These are phyloP conservation scores for Proisotoma minuta DNA, from an alignment of 2,888 invertebrate genomes.

Conservation along the genomic window DNA sequence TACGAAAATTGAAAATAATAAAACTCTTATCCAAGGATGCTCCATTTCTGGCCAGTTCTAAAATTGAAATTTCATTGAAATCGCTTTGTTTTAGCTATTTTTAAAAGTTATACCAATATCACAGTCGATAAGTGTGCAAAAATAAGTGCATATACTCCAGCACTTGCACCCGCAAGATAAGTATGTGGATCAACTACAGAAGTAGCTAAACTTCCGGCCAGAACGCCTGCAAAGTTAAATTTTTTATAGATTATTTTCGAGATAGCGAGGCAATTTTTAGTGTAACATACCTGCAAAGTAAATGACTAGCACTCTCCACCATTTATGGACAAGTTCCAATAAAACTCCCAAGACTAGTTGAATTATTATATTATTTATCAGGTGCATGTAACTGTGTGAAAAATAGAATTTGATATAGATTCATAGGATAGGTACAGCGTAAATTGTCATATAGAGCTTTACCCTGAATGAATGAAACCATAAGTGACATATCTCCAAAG, in stretches of 20 bases:
- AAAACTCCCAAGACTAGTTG: slow-evolving; percentile 90
- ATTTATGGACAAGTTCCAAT: slow-evolving; percentile 90
- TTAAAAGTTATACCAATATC: slow-evolving; percentile 5
- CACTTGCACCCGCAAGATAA: slow-evolving; percentile 80
- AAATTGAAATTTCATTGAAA: slow-evolving; percentile 37
- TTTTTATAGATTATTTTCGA: too few species aligned
- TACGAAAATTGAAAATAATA: slow-evolving; percentile 72
- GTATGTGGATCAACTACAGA: slow-evolving; percentile 74
- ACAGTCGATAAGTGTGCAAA: slow-evolving; percentile 6
- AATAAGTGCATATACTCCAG: slow-evolving; percentile 90
- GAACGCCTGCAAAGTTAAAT: slow-evolving; percentile 79
- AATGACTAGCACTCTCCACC: slow-evolving; percentile 82
- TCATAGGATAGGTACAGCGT: neutral
- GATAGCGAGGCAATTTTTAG: too few species aligned
- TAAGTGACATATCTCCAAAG: slow-evolving; percentile 92
- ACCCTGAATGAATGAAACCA: slow-evolving; percentile 95
- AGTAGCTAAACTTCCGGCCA: slow-evolving; percentile 77
- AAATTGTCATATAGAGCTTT: slow-evolving; percentile 44
- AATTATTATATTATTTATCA: slow-evolving; percentile 82
- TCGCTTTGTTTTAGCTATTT: too few species aligned
- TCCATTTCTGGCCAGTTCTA: slow-evolving; percentile 98
- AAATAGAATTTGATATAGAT: neutral
- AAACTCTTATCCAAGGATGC: slow-evolving; percentile 61
- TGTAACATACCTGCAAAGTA: too few species aligned
- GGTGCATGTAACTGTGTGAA: slow-evolving; percentile 67